Conservation (phyloP, 2,888 invertebrate genomes). For the Ceraclea dissimilis region DNA sequence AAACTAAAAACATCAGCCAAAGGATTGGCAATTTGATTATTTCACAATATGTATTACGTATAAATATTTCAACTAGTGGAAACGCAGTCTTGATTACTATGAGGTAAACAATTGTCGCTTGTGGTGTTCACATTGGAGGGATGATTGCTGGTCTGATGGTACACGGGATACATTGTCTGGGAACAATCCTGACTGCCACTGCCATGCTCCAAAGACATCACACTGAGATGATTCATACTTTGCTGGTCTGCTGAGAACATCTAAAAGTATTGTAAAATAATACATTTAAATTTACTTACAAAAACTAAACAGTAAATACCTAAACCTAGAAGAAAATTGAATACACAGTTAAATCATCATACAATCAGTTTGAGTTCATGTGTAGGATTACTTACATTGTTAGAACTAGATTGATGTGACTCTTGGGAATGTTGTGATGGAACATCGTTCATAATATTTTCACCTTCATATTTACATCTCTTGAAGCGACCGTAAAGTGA, state of each 20-base stretch:
- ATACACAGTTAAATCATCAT: too few relatives aligned
- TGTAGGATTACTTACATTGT: not conserved
- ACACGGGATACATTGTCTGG: slow-evolving; percentile 19
- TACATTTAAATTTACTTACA: too few relatives aligned
- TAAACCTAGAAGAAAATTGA: too few relatives aligned
- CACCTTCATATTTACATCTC: slow-evolving; percentile 68
- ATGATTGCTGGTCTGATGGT: slow-evolving; percentile 16
- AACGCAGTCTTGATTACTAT: slow-evolving; percentile 24
- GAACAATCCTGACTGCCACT: slow-evolving; percentile 7
- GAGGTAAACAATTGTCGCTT: slow-evolving; percentile 15
- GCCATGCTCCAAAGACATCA: slow-evolving; percentile 13
- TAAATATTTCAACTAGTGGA: slow-evolving; percentile 22
- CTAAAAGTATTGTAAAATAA: too few relatives aligned
- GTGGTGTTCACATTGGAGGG: slow-evolving; percentile 20
- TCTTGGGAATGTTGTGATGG: slow-evolving; percentile 9
- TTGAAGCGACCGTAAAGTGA: slow-evolving; percentile 85
- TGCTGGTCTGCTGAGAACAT: too few relatives aligned
- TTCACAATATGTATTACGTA: too few relatives aligned
- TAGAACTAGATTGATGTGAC: not conserved
- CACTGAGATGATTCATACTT: slow-evolving; percentile 2
- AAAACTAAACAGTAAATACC: too few relatives aligned
- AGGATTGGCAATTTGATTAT: too few relatives aligned
- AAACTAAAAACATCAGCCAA: too few relatives aligned
- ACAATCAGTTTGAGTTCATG: too few relatives aligned
- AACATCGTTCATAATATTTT: slow-evolving; percentile 4